phyloP scores from a whole-genome alignment of 2,888 invertebrate genomes.

The Trissolcus brochymenae region DNA sequence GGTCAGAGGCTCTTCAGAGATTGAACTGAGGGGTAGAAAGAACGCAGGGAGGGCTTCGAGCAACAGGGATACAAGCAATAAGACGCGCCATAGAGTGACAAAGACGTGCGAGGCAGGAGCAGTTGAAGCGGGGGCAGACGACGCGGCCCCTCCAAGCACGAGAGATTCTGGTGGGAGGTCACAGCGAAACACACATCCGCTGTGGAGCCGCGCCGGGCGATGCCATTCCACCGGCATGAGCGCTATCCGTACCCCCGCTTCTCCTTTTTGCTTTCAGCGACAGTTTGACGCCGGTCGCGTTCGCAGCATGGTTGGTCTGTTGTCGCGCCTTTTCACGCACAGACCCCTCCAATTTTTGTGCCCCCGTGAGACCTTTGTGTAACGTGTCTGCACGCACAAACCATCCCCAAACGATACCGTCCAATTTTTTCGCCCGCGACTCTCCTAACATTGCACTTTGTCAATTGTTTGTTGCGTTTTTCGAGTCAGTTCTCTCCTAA shows the following conservation, averaged over 20 bases:
- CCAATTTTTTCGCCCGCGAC: neutral
- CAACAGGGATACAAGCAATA: neutral
- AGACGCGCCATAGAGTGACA: conserved; percentile 7
- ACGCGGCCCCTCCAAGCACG: neutral
- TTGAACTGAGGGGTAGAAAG: conserved; percentile 12
- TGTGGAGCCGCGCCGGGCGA: conserved; percentile 52
- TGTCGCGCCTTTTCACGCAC: conserved; percentile 10
- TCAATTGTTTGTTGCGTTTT: conserved; percentile 6
- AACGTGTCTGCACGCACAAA: conserved; percentile 2
- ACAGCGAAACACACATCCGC: conserved; percentile 54
- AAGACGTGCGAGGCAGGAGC: conserved; percentile 31
- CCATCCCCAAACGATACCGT: neutral
- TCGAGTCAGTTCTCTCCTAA: conserved; percentile 7
- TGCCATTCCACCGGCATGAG: conserved; percentile 57
- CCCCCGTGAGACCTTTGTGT: conserved; percentile 37
- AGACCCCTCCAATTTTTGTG: conserved; percentile 13
- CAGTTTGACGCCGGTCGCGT: conserved; percentile 58
- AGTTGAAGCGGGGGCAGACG: conserved; percentile 9
- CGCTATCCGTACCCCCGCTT: conserved; percentile 49
- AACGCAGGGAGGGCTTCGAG: conserved; percentile 20
- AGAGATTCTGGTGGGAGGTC: conserved; percentile 39
- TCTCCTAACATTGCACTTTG: neutral
- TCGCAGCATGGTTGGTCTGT: conserved; percentile 47
- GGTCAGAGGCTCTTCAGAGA: conserved; percentile 31
- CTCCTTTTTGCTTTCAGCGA: conserved; percentile 57